These are phyloP conservation scores for Panonychus citri DNA, from an alignment of 1,140 invertebrate species.

Conservation along the genomic window DNA sequence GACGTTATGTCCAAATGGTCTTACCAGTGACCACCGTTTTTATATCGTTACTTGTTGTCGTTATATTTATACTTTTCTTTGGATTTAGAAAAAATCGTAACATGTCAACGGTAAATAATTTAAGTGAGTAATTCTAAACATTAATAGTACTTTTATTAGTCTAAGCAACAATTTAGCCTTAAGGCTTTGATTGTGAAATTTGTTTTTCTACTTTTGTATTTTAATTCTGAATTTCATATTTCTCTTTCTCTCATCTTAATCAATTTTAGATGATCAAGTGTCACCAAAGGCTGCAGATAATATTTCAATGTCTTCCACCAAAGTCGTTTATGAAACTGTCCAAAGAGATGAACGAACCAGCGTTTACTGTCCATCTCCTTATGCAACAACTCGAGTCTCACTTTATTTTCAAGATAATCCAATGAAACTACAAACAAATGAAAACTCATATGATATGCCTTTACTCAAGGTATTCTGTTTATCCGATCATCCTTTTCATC, in stretches of 20 bases:
- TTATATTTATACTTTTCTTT: not conserved
- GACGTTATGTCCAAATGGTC: not conserved
- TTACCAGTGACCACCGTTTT: not conserved
- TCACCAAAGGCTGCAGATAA: not conserved
- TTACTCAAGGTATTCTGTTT: not conserved
- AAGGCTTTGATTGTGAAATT: too few species aligned
- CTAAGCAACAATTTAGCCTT: not conserved
- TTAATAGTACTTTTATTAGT: not conserved
- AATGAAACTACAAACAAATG: not conserved
- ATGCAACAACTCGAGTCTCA: slow-evolving; percentile 1
- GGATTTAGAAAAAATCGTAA: not conserved
- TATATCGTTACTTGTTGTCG: not conserved
- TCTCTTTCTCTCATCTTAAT: too few species aligned
- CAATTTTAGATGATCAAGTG: not conserved
- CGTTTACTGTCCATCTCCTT: slow-evolving; percentile 7
- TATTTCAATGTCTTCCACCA: not conserved
- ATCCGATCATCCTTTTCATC: too few species aligned
- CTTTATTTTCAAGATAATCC: slow-evolving; percentile 3
- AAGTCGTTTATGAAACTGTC: not conserved
- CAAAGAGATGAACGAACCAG: not conserved
- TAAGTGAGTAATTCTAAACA: not conserved
- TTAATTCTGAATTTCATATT: too few species aligned
- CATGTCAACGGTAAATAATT: not conserved
- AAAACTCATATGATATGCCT: slow-evolving; percentile 3
- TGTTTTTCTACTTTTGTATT: too few species aligned